Conservation (phyloP, 1,140 invertebrate species). For the Halesus radiatus region DNA sequence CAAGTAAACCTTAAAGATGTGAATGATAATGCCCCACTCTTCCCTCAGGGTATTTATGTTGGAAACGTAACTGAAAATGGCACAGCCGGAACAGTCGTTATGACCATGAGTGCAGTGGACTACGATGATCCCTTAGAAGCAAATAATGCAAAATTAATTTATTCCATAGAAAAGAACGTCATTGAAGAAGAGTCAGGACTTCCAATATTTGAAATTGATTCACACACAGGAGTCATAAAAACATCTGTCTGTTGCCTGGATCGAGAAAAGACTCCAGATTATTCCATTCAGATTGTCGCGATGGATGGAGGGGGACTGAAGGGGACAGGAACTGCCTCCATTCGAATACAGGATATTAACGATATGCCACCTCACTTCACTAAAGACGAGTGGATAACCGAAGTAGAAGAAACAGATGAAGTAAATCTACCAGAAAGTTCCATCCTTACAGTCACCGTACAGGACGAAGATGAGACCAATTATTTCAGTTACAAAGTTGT, state of each 20-base stretch:
- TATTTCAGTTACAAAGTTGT: conserved; percentile 71
- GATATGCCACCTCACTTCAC: conserved; percentile 78
- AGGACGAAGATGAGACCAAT: conserved; percentile 78
- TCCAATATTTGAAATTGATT: conserved; percentile 77
- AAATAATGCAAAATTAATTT: conserved; percentile 75
- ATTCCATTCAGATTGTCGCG: conserved; percentile 77
- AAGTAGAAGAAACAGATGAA: conserved; percentile 78
- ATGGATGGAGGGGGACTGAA: conserved; percentile 75
- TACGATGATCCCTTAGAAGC: conserved; percentile 80
- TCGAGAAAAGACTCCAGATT: conserved; percentile 77
- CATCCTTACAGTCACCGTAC: conserved; percentile 76
- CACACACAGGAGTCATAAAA: conserved; percentile 76
- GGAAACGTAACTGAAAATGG: conserved; percentile 79
- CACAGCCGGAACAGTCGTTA: conserved; percentile 75
- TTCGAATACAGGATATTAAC: conserved; percentile 74
- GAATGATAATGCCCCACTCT: conserved; percentile 85
- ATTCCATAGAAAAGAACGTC: conserved; percentile 80
- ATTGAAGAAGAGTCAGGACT: conserved; percentile 76
- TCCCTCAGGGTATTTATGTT: conserved; percentile 75
- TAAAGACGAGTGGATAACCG: conserved; percentile 77
- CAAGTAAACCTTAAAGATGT: conserved; percentile 81
- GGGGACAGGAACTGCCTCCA: conserved; percentile 73
- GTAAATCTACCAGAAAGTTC: conserved; percentile 73
- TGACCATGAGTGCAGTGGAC: conserved; percentile 80
- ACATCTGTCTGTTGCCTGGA: conserved; percentile 77